Base-by-base conservation (phyloP, 2,113 vertebrate species). In the Zapus hudsonius region DNA sequence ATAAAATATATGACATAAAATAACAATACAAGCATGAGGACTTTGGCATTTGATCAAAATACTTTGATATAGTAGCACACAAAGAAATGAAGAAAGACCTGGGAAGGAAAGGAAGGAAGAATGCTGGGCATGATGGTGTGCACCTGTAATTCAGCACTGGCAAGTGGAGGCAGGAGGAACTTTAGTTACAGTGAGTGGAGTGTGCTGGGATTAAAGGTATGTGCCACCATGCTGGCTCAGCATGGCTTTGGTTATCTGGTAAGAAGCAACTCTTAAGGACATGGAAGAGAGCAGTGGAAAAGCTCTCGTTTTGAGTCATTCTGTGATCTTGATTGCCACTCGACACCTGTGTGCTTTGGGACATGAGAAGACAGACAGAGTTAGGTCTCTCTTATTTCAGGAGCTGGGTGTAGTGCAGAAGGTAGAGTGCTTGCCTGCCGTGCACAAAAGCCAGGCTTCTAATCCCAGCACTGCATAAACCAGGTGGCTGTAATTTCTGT, bases 11-110 rank as follows among this genome's bases (percentile, higher is more conserved):
- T 33, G 20, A 85, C 17, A 44, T 13, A 27, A 84, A 87, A 55
- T 72, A 55, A 75, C 93, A 70, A 76, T 88, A 72, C 94, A 87
- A 92, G 79, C 8, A 1, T 61, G 67, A 59, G 25, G 31, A 55
- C 8, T 3, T 63, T 52, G n/a, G 47, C 36, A 89, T 92, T 63
- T 89, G 83, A 69, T 23, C 40, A 76, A 52, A 44, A 25, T 85
- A 38, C 64, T 92, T 69, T 47, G 88, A n/a, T 38, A 69, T 42
- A 20, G 2, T 36, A 1, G 12, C 47, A 47, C 47, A 47, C 47
- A 47, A 47, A 47, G 47, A 7, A 47, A 47, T 47, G 47, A 47
- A 47, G 47, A 17, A 10, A 69, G 22, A 61, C 7, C 6, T 29
- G 22, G n/a, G 27, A 19, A 40, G 27, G 27, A 40, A 38, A 74